These are phyloP conservation scores for Congeria kusceri DNA, from an alignment of 2,888 invertebrate genomes.

Conservation along the genomic window DNA sequence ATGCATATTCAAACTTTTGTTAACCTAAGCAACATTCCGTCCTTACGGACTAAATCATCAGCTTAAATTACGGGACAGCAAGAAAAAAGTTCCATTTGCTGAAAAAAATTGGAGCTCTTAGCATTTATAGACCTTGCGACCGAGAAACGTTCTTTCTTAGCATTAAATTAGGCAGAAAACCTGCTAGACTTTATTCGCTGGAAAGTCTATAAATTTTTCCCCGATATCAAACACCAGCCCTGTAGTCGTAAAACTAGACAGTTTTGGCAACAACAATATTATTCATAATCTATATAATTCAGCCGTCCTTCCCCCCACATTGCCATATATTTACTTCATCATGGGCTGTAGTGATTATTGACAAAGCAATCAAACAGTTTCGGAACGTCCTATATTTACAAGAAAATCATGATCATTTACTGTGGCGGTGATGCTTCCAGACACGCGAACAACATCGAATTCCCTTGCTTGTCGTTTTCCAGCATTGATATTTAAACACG, in stretches of 20 bases:
- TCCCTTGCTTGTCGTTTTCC: slow-evolving; percentile 42
- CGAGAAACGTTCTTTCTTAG: too few relatives aligned
- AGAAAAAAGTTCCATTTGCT: too few relatives aligned
- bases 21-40: too few relatives aligned
- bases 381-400: slow-evolving; percentile 59
- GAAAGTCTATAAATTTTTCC: too few relatives aligned
- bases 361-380: slow-evolving; percentile 55
- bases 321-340: slow-evolving; percentile 48
- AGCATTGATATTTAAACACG: slow-evolving; percentile 47
- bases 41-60: too few relatives aligned
- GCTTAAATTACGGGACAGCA: too few relatives aligned
- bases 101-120: too few relatives aligned
- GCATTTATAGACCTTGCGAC: too few relatives aligned
- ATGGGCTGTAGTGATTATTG: slow-evolving; percentile 54
- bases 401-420: slow-evolving; percentile 64
- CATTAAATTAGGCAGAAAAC: too few relatives aligned
- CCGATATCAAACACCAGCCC: background rate
- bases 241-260: background rate
- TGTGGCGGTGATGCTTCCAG: slow-evolving; percentile 38
- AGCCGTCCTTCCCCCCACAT: slow-evolving; percentile 27
- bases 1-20: too few relatives aligned
- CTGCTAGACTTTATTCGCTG: too few relatives aligned
- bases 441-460: slow-evolving; percentile 55
- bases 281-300: slow-evolving; percentile 51
- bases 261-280: slow-evolving; percentile 23